These are phyloP conservation scores for Turritopsis rubra DNA, from an alignment of 30 jellyfish, hydroid and myxozoan genomes.

Conservation along the genomic window DNA sequence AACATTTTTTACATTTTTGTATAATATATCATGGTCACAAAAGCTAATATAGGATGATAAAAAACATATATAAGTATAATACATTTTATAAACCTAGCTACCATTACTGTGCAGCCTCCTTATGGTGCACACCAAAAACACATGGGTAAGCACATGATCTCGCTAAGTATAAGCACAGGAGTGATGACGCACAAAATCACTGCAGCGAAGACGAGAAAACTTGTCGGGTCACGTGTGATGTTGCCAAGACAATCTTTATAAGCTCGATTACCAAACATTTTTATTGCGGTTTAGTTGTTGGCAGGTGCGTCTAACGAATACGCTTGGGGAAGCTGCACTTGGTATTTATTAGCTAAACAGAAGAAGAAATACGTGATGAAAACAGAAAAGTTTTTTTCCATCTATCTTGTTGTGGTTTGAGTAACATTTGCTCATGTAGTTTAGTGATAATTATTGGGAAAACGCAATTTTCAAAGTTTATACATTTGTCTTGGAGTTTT, in stretches of 20 bases:
- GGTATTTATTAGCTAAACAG: too few relatives aligned
- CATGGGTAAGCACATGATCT: slow-evolving; percentile 34
- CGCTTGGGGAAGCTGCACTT: too few relatives aligned
- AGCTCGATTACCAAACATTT: slow-evolving; percentile 33
- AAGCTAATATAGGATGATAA: neutral
- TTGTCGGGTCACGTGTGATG: slow-evolving; percentile 35
- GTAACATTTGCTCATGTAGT: too few relatives aligned
- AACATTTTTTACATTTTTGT: too few relatives aligned
- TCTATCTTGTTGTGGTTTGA: too few relatives aligned
- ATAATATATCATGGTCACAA: neutral
- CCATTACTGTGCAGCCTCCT: neutral
- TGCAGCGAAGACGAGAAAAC: slow-evolving; percentile 28
- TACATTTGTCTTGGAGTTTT: too few relatives aligned
- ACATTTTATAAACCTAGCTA: neutral
- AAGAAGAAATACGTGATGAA: too few relatives aligned
- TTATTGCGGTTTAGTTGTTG: neutral
- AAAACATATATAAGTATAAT: neutral
- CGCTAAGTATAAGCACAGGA: slow-evolving; percentile 29
- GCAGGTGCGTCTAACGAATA: neutral
- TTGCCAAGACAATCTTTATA: slow-evolving; percentile 33
- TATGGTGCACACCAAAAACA: slow-evolving; percentile 38
- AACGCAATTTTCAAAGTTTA: too few relatives aligned
- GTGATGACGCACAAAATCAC: slow-evolving; percentile 22
- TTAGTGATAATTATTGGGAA: too few relatives aligned
- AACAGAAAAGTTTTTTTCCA: too few relatives aligned